Conservation (phyloP, 2,797 vertebrate species). For the Macroramphosus scolopax region DNA sequence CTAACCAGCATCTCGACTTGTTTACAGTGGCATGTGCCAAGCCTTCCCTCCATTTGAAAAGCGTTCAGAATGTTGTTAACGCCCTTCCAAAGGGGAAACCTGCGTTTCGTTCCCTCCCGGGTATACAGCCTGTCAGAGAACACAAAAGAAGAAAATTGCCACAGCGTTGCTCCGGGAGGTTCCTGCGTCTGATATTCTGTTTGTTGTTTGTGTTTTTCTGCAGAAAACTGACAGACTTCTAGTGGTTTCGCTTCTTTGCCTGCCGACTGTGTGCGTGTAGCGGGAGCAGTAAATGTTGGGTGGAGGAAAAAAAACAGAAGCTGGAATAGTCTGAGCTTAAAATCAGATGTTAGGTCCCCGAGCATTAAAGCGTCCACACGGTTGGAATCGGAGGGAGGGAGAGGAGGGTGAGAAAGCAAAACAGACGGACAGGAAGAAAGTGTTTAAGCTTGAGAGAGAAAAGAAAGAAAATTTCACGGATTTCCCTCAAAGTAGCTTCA, state of each 20-base stretch:
- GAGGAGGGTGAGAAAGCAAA: slow-evolving; percentile 6
- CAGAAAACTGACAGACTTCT: slow-evolving; percentile 52
- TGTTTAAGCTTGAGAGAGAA: slow-evolving; percentile 15
- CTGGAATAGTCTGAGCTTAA: slow-evolving; percentile 35
- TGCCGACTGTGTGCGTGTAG: slow-evolving; percentile 16
- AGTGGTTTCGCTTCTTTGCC: slow-evolving; percentile 29
- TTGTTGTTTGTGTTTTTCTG: slow-evolving; percentile 31
- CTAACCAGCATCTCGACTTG: slow-evolving; percentile 64
- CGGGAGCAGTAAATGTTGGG: slow-evolving; percentile 6
- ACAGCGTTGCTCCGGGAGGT: slow-evolving; percentile 57
- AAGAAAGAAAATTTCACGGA: slow-evolving; percentile 12
- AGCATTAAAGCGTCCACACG: slow-evolving; percentile 32
- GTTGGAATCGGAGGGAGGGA: slow-evolving; percentile 29
- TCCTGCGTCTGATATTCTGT: slow-evolving; percentile 45
- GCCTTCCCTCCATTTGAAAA: slow-evolving; percentile 60
- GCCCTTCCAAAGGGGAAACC: slow-evolving; percentile 60
- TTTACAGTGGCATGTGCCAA: slow-evolving; percentile 71
- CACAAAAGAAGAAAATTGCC: slow-evolving; percentile 63
- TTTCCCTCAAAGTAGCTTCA: slow-evolving; percentile 30
- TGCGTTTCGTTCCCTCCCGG: slow-evolving; percentile 42
- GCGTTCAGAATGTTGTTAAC: slow-evolving; percentile 65
- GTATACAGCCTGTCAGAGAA: slow-evolving; percentile 58
- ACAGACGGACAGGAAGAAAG: slow-evolving; percentile 1
- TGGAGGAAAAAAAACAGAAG: slow-evolving; percentile 23
- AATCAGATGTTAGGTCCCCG: slow-evolving; percentile 53